Base-by-base conservation (phyloP, 2,888 invertebrate species). In the Doris montereyensis region DNA sequence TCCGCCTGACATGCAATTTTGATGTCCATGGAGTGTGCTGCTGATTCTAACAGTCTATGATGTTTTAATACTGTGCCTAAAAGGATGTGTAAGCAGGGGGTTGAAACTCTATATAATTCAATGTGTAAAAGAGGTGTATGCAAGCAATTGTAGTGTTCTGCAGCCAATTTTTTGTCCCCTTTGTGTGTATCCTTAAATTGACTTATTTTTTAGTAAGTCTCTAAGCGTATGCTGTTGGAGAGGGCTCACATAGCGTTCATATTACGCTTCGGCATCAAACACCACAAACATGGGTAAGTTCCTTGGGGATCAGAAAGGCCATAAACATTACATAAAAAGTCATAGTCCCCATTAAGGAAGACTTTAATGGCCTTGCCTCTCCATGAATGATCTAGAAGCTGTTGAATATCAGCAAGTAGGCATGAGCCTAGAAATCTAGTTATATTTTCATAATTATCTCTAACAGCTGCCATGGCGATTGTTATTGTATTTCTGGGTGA, bases 271-370 rank as follows among this genome's bases (percentile, higher is more conserved):
- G 72, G 52, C 52, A 52, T 72, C n/a, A 24, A 17, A 60, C 74
- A 74, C 74, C 74, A 74, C 57, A 74, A 32, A n/a, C 74, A 74
- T 58, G 74, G 74, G 17, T 52, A 74, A 1, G 26, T 74, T 13
- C 74, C 74, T 8, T n/a, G 17, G 5, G 74, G 10, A 21, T 60
- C 57, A 0, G 74, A 74, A 13, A 58, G 60, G 8, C 74, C 57
- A 57, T 28, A 74, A 0, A 57, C 30, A 30, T 57, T 58, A 13
- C 26, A 21, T 10, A 74, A 30, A 30, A 74, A 74, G 2, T 58
- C 30, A 74, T 74, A 74, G 30, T 74, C 74, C 17, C 74, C 74
- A 58, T 58, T 26, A 8, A 74, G 60, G 26, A 74, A 58, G 26
- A 74, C 60, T 8, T n/a, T 26, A 21, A 74, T 57, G 8, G 2